Conservation (phyloP, 1,140 invertebrate genomes). For the Orussus abietinus region DNA sequence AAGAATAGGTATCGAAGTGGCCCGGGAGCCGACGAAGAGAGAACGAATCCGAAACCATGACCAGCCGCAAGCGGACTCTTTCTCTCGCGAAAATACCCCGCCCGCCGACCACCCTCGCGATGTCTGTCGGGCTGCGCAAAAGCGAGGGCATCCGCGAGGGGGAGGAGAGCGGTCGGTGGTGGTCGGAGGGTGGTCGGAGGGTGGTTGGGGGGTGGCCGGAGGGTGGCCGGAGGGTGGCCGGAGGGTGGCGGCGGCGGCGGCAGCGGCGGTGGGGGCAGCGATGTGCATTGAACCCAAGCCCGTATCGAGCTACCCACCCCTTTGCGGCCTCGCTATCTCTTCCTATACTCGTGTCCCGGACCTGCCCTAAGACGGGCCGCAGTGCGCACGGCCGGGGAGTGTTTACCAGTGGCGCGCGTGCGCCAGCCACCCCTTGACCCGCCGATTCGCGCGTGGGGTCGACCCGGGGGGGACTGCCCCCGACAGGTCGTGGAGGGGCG, state of each 20-base stretch:
- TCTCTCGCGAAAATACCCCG: constrained; percentile 17
- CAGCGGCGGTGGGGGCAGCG: constrained; percentile 7
- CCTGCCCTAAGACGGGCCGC: constrained; percentile 45
- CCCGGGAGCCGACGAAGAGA: constrained; percentile 11
- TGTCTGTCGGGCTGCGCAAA: too few species aligned
- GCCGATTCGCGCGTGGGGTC: constrained; percentile 17
- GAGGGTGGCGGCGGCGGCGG: background rate
- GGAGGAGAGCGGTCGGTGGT: background rate
- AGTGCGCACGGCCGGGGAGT: constrained; percentile 47
- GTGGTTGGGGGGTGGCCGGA: constrained; percentile 6
- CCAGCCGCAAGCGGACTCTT: constrained; percentile 26
- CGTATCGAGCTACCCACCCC: constrained; percentile 41
- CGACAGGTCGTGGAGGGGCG: constrained; percentile 14
- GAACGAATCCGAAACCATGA: constrained; percentile 16
- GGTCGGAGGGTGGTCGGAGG: background rate
- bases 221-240: background rate
- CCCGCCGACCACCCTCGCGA: background rate
- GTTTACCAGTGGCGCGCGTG: constrained; percentile 48
- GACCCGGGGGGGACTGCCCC: constrained; percentile 12
- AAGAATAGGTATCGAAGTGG: too few species aligned
- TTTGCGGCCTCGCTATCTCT: constrained; percentile 9
- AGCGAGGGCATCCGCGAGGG: background rate
- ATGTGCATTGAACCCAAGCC: constrained; percentile 47
- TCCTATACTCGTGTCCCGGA: constrained; percentile 30
- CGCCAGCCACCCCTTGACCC: constrained; percentile 26